Evolutionary conservation across 2,113 vertebrate species (phyloP).

Genomic region (Ploceus nigricollis): DNA sequence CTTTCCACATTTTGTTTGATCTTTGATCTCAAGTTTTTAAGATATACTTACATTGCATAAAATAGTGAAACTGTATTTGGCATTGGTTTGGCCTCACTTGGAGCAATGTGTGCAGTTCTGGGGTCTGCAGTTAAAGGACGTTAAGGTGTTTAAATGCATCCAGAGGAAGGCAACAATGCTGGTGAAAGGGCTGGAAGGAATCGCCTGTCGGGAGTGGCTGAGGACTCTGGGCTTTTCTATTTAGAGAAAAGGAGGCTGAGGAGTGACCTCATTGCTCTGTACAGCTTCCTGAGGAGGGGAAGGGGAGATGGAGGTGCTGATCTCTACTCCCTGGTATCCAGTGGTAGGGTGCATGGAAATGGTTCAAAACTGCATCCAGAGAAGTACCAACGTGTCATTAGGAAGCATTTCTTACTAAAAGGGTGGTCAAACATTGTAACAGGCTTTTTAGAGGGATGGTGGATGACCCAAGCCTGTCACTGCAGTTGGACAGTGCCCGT

Average conservation of each 20-base stretch:
- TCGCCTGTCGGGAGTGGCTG: rapidly evolving
- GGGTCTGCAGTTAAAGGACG: neutral
- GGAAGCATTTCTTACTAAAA: neutral
- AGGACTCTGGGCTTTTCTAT: neutral
- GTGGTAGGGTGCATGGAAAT: neutral
- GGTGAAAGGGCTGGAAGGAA: neutral
- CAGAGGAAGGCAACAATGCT: neutral
- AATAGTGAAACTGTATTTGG: neutral
- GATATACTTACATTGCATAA: neutral
- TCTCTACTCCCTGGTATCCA: neutral
- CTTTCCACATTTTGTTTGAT: neutral
- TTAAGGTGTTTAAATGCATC: neutral
- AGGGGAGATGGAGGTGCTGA: neutral
- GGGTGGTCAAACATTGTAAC: neutral
- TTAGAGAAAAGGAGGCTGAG: neutral
- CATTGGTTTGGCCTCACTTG: neutral
- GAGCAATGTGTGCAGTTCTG: neutral
- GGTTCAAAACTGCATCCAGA: neutral
- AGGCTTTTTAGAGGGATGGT: neutral
- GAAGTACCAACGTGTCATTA: neutral
- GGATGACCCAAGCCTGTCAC: rapidly evolving
- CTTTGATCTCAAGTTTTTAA: neutral
- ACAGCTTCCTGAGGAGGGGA: neutral
- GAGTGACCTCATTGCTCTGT: neutral
- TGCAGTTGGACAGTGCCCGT: neutral